phyloP scores from a whole-genome alignment of 2,888 invertebrate genomes.

The Bedellia somnulentella region DNA sequence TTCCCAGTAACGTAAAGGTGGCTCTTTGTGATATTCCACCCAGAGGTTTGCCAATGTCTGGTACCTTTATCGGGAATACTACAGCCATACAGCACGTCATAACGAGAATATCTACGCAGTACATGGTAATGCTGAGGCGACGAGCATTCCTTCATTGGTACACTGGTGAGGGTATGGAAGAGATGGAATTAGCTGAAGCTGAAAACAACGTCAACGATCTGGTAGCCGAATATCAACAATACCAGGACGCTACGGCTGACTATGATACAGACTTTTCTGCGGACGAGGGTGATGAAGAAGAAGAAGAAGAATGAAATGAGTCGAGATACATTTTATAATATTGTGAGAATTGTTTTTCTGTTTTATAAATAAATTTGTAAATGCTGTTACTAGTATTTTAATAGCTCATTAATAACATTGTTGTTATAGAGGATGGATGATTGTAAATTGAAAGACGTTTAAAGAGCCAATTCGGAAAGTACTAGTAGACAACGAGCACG shows the following conservation, averaged over 20 bases:
- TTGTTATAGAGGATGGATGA: too few relatives aligned
- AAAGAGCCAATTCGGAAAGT: too few relatives aligned
- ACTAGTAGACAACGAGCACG: too few relatives aligned
- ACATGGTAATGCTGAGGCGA: conserved; percentile 89
- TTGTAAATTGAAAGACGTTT: too few relatives aligned
- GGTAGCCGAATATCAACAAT: conserved; percentile 92
- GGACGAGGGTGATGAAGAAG: conserved; percentile 13
- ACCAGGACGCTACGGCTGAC: conserved; percentile 86
- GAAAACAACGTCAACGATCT: conserved; percentile 95
- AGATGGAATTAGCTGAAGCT: conserved; percentile 95
- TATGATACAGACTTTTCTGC: conserved; percentile 48
- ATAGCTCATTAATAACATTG: too few relatives aligned
- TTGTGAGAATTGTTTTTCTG: too few relatives aligned
- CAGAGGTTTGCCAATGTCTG: conserved; percentile 67
- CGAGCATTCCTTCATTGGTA: conserved; percentile 99
- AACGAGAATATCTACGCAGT: conserved; percentile 32
- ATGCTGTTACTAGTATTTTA: too few relatives aligned
- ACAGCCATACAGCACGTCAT: conserved; percentile 49
- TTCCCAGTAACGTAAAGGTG: conserved; percentile 70
- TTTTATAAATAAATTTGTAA: too few relatives aligned
- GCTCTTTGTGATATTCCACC: conserved; percentile 74
- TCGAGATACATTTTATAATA: too few relatives aligned
- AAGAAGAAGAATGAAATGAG: conserved; percentile 1
- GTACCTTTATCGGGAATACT: conserved; percentile 66
- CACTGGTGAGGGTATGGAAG: conserved; percentile 96